Base-by-base conservation (phyloP, 2,888 invertebrate species). In the Ptycholaimellus sp. region DNA sequence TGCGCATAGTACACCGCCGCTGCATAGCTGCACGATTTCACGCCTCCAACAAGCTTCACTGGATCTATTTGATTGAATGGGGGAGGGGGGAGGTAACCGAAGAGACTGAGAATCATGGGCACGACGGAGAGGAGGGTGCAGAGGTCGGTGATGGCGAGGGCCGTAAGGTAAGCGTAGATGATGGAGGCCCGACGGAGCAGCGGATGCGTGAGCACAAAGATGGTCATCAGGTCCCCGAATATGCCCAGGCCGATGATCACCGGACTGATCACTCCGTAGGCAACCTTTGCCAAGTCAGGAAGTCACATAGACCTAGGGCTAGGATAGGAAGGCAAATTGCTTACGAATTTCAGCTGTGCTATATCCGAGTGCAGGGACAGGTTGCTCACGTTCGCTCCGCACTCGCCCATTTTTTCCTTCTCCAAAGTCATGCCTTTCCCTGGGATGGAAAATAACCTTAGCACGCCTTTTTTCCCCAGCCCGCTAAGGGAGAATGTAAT, bases 191-290 rank as follows among this genome's bases (percentile, higher is more conserved):
- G 46, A 38, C 62, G 56, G 31, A 65, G 51, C 29, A 58, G 54
- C 1, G 64, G 64, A 41, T 63, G 52, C 1, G 62, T 62, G 23
- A 66, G 52, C 9, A 65, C 64, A 36, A 59, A 55, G 16, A 66
- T 53, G 37, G 64, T 66, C 29, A 64, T 50, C 20, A 63, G 44
- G 44, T 65, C 65, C 6, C 64, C 64, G 18, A 65, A 44, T 3
- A 65, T 52, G 22, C 65, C 65, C 30, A 61, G 50, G 2, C 51
- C 56, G 32, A 66, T 61, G 40, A 66, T 61, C 16, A 60, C 47
- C 0, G 62, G 61, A 5, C 59, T 58, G 19, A 63, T 54, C 36
- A 63, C 54, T 22, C 53, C 58, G 44, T 62, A 62, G 17, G 59
- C 58, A 30, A 60, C 33, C 35, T 33, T n/a, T n/a, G n/a, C n/a